Base-by-base conservation (phyloP, 2,888 invertebrate genomes). In the Phytoseiulus persimilis region DNA sequence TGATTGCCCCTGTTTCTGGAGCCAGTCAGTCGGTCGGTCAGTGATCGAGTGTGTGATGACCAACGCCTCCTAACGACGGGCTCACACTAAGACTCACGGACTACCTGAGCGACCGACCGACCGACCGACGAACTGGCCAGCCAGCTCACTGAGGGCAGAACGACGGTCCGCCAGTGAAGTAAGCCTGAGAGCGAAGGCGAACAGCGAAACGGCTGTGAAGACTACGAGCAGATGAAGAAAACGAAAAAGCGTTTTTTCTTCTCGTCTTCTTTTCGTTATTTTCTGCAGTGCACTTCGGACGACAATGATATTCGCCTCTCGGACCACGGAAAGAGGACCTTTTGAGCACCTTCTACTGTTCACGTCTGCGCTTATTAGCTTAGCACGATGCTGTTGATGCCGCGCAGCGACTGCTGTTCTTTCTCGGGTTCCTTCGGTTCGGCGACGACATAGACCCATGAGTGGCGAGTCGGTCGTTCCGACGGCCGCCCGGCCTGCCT, bases 151-250 rank as follows among this genome's bases (percentile, higher is more conserved):
- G 65, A 65, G 28, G 65, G 65, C 28, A 65, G 65, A 65, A 65
- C 65, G 65, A 11, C 65, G 18, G 23, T 65, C 65, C 14, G 65
- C 18, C 65, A 65, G 65, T 65, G 65, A 65, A 65, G 65, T 65
- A 3, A 65, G 18, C 23, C 65, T 65, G 18, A 65, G 65, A 65
- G 18, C 65, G 65, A 18, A 65, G 65, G 28, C 65, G 65, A 65
- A 65, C 23, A 65, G 11, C 65, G 65, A 65, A 65, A 28, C 65
- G 65, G 2, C 65, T 9, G 39, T 3, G 18, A 3, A 65, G 65
- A 65, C 65, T 65, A 65, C 65, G 65, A 65, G 65, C 65, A 65
- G 65, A 65, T 65, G 65, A 65, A 65, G 65, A 65, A 65, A 65
- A 65, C 14, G 65, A 65, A 65, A 65, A 1, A 65, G 65, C 65